Evolutionary conservation across 2,888 invertebrate species (phyloP).

Genomic region (Scaptomyza tumidula): DNA sequence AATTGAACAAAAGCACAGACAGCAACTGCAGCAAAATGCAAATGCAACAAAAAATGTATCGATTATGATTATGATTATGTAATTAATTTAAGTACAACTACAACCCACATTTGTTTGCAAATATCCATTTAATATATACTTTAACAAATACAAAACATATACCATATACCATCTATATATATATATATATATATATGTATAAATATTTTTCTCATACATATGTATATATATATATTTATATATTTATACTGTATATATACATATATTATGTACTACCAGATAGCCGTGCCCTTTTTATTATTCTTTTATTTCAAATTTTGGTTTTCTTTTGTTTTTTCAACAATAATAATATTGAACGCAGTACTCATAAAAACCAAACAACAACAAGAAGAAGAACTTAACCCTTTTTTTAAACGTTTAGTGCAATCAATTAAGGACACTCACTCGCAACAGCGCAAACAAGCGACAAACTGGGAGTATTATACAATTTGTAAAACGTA

Average conservation of each 20-base stretch:
- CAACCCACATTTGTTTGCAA: constrained; percentile 23
- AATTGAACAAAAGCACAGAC: constrained; percentile 32
- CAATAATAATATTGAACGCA: constrained; percentile 11
- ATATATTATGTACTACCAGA: constrained; percentile 2
- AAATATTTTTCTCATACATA: constrained; percentile 1
- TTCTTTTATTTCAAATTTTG: constrained; percentile 2
- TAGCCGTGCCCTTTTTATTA: constrained; percentile 12
- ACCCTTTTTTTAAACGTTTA: constrained; percentile 30
- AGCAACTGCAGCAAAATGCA: constrained; percentile 30
- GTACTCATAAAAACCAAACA: constrained; percentile 14
- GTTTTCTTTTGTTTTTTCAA: not conserved
- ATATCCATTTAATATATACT: constrained; percentile 16
- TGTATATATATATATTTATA: not conserved
- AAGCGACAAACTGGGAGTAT: constrained; percentile 24
- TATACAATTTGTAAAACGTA: constrained; percentile 23
- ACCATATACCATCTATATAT: constrained; percentile 2
- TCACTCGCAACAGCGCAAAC: constrained; percentile 22
- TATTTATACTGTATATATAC: constrained; percentile 1
- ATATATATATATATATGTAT: not conserved
- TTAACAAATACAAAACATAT: not conserved
- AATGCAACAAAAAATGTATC: constrained; percentile 28
- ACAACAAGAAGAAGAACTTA: not conserved
- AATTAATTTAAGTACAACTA: constrained; percentile 14
- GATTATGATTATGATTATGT: constrained; percentile 15
- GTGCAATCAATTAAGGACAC: constrained; percentile 45